Evolutionary conservation across 2,888 invertebrate genomes (phyloP).

Genomic region (Rotaria sp.): DNA sequence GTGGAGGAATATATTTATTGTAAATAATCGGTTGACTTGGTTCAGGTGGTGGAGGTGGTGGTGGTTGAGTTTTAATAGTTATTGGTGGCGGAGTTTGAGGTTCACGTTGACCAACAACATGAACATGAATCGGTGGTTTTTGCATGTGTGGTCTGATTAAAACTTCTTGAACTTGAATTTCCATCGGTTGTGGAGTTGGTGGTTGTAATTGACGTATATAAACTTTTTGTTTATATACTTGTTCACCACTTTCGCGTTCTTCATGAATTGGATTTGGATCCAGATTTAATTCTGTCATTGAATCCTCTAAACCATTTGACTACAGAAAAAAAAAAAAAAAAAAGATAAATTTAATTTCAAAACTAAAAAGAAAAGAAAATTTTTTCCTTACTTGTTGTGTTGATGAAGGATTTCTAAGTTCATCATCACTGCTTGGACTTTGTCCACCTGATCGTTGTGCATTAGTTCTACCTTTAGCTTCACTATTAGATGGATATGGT

Average conservation of each 20-base stretch:
- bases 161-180: slow-evolving; percentile 24
- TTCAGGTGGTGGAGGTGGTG: background rate
- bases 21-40: background rate
- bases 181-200: background rate
- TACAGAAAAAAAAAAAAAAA: background rate
- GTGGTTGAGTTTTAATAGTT: background rate
- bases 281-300: background rate
- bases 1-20: background rate
- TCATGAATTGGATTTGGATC: slow-evolving; percentile 13
- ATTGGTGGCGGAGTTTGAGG: background rate
- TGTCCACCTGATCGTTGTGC: background rate
- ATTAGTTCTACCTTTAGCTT: background rate
- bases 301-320: background rate
- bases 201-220: slow-evolving; percentile 21
- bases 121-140: background rate
- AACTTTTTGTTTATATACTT: slow-evolving; percentile 13
- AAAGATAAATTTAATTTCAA: no score
- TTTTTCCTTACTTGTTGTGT: background rate
- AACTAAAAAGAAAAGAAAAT: no score
- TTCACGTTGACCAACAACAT: background rate
- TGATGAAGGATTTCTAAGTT: background rate
- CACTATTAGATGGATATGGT: background rate
- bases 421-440: background rate
- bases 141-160: background rate
- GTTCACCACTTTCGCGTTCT: background rate